Base-by-base conservation (phyloP, 1,140 invertebrate genomes). In the Heliconius melpomene region DNA sequence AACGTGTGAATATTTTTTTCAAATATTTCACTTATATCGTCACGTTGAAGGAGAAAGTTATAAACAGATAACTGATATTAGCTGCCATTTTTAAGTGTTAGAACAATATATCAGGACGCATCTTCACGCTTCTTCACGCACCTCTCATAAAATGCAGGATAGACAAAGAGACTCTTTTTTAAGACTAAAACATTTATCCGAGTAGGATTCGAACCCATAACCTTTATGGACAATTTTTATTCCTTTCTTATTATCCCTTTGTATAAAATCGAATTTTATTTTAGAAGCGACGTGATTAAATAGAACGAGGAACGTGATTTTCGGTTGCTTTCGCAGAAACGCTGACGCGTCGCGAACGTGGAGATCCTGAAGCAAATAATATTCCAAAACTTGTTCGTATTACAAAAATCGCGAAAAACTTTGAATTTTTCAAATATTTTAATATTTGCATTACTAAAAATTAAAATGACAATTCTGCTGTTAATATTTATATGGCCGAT, bases 241-340 rank as follows among this genome's bases (percentile, higher is more conserved):
- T 29, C 8, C 13, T 66, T 29, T 66, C 60, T 29, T 29, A 16
- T 7, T 13, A 66, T 83, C 70, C 73, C 83, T 86, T 87, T 82
- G 80, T 89, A 83, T 83, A 87, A 87, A 88, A 88, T 88, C 86
- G 84, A 81, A 85, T 87, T 87, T 89, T 83, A 81, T 82, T 82
- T 82, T 80, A 81, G 81, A 85, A 89, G 82, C 82, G 83, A 78
- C 80, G 75, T 81, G 75, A 86, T 88, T 87, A 89, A 88, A 87
- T 84, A 87, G 84, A 87, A 85, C 76, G 84, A 82, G 83, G 83
- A 86, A 87, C 87, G 87, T 88, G 87, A 89, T 88, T 83, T 83
- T 79, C 74, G 82, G 81, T 79, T 80, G 82, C 82, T 81, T 84
- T 84, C 82, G 80, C 23, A 73, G 57, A 60, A 84, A 77, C 73